Base-by-base conservation (phyloP, 1,140 invertebrate genomes). In the Papilio glaucus region DNA sequence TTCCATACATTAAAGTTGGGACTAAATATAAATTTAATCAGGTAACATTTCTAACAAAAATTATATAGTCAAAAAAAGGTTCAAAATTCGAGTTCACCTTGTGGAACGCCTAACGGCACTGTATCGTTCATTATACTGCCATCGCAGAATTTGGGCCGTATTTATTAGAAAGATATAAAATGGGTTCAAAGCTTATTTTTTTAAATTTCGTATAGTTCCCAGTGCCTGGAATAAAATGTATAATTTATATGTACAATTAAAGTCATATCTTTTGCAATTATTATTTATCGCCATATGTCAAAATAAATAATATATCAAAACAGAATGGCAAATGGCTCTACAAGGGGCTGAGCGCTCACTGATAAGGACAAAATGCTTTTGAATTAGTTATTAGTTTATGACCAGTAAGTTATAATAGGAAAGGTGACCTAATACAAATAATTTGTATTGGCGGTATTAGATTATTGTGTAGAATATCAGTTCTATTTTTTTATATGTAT, bases 361-460 rank as follows among this genome's bases (percentile, higher is more conserved):
- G 49, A 57, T 57, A 57, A 57, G 49, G 49, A 57, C 18, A 53
- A 53, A 53, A 18, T 24, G 49, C 10, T 57, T 24, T 57, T 57
- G 49, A 57, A 57, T 57, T 57, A 57, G 49, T 57, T 26, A 57
- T 57, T 10, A 57, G 49, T 24, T 24, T 57, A 57, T 57, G 21
- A 57, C 12, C 3, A 24, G 29, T 6, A 33, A 33, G 0, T 53
- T 53, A 53, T 53, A 49, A 5, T 53, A 7, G 18, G 45, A 53
- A 53, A 53, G 49, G 49, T 57, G 18, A 26, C 18, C 45, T 53
- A 53, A 53, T 24, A 53, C 7, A 53, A 18, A 21, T 57, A 24
- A 4, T 24, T 24, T 57, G 18, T 57, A 57, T 15, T 21, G 24
- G 10, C 21, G 10, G 49, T 57, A 24, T 57, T 21, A 49, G 45